phyloP scores from a whole-genome alignment of 37 sponge, comb jelly and placozoan genomes.

The Oscarella lobularis region DNA sequence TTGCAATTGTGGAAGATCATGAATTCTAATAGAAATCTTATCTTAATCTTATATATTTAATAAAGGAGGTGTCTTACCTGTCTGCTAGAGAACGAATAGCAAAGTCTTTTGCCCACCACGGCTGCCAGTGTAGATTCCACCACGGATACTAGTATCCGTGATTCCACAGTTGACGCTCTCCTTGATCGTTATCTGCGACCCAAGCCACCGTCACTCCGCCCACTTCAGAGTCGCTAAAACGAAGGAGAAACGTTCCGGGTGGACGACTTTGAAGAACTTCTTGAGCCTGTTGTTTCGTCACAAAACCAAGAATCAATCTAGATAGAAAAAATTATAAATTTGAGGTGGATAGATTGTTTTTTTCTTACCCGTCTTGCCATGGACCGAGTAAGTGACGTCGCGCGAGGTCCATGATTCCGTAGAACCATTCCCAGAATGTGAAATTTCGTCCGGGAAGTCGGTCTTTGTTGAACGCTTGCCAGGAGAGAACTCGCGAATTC shows the following conservation, averaged over 20 bases:
- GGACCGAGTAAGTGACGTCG: conserved; percentile 46
- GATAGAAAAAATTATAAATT: neutral
- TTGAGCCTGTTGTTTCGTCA: conserved; percentile 71
- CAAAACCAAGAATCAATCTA: conserved; percentile 78
- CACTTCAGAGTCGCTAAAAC: conserved; percentile 70
- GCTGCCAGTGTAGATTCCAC: no score
- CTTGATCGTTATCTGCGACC: conserved; percentile 1
- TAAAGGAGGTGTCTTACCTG: conserved; percentile 28
- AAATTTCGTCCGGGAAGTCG: conserved; percentile 10
- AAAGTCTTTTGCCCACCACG: conserved; percentile 62
- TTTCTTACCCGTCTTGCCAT: conserved; percentile 16
- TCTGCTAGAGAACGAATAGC: conserved; percentile 61
- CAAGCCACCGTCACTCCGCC: conserved; percentile 68
- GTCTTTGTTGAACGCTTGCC: conserved; percentile 19
- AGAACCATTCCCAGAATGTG: conserved; percentile 99
- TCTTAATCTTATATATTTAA: no score
- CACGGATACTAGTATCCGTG: no score
- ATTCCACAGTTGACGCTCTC: conserved; percentile 38
- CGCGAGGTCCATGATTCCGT: conserved; percentile 74
- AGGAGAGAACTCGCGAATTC: conserved; percentile 4
- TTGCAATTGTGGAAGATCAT: conserved; percentile 60
- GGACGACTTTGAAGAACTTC: conserved; percentile 30
- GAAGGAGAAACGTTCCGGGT: conserved; percentile 70
- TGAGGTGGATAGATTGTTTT: neutral
- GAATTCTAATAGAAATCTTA: conserved; percentile 41